Conservation (phyloP, 2,113 vertebrate species). For the Dendropsophus ebraccatus region DNA sequence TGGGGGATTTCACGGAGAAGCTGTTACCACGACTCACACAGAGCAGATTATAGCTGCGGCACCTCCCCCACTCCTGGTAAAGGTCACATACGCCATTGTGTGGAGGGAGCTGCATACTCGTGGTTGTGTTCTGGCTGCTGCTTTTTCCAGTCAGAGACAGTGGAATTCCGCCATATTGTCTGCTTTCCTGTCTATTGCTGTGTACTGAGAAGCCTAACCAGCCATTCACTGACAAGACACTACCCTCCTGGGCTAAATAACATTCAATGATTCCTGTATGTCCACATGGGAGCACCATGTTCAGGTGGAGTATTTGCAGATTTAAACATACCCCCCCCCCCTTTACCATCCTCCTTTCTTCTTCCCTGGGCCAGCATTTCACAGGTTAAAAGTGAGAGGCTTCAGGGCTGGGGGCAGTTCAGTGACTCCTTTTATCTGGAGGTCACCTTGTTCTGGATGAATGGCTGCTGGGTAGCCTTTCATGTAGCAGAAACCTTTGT, state of each 20-base stretch:
- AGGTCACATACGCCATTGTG: neutral
- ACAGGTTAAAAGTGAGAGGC: neutral
- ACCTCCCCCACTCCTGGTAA: neutral
- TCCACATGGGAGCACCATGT: no score
- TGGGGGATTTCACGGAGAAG: neutral
- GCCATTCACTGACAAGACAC: no score
- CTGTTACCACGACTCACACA: neutral
- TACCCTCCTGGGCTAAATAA: no score
- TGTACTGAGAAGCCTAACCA: no score
- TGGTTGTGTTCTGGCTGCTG: neutral
- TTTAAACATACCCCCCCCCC: no score
- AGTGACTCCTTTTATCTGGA: neutral
- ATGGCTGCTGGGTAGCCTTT: conserved; percentile 17
- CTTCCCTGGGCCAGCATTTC: neutral
- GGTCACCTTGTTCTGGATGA: conserved; percentile 43
- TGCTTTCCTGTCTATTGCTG: no score
- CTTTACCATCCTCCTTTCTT: no score
- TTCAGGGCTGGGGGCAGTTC: neutral
- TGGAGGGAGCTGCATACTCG: neutral
- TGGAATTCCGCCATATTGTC: no score
- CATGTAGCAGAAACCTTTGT: no score
- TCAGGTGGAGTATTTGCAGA: no score
- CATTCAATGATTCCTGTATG: no score
- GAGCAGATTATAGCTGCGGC: neutral
- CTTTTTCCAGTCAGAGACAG: no score